Base-by-base conservation (phyloP, 2,797 vertebrate genomes). In the Cryptoblepharus egeriae region DNA sequence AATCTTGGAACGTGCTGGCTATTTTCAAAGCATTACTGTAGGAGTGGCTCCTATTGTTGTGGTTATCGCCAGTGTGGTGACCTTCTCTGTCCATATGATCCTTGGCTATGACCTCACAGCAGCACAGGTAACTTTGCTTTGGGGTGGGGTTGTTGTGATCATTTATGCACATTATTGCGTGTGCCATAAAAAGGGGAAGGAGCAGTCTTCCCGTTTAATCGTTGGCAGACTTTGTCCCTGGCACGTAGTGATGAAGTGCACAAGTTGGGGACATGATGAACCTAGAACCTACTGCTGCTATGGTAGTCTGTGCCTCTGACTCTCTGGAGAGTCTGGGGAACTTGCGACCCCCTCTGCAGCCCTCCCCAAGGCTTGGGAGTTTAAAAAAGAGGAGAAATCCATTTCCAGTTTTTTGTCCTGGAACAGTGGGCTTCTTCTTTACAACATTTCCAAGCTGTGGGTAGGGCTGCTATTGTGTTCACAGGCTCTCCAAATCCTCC, bases 11-110 rank as follows among this genome's bases (percentile, higher is more conserved):
- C 95, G 94, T 63, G 97, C 97, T 0, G 98, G 98, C 60, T 98
- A 98, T 93, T 98, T 98, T 88, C 98, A 98, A 95, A 98, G 98
- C 92, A 96, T 98, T 92, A 97, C 97, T 0, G 98, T 98, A 9
- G 98, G 98, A 0, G 96, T 98, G 92, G 98, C 98, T 78, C 98
- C 98, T 52, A 96, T 98, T 0, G 98, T 98, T 0, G 97, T 98
- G 3, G 98, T 98, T 84, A 98, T 98, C 8, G 98, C 98, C 92
- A 98, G 98, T 0, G 98, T 98, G 86, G 96, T 97, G 74, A 98
- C 98, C 0, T 98, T 98, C 94, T 98, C 98, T 63, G 94, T 97
- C 79, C 98, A 98, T 90, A 97, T 98, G 97, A 94, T 96, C 92
- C 96, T 98, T 67, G 98, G 97, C 91, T 98, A 97, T 6, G 97